Percentiles rank a stretch among this genome's conserved stretches.
These are phyloP conservation scores for Bombylius major DNA, from an alignment of 2,888 invertebrate species.

Conservation along the genomic window DNA sequence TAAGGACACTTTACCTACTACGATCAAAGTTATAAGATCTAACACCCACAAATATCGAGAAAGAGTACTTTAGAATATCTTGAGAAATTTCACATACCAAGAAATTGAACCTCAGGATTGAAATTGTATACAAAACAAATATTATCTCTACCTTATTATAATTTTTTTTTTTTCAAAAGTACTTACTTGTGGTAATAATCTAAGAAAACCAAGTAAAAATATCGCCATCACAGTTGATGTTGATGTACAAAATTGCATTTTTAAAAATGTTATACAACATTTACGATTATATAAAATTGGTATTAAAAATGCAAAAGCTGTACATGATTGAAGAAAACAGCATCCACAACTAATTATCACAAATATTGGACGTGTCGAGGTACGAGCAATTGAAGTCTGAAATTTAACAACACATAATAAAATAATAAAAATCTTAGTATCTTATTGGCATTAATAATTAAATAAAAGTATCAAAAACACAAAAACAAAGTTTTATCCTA, in stretches of 20 bases:
- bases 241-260: slow-evolving; percentile 55
- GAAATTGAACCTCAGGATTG: too few relatives aligned
- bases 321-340: slow-evolving; percentile 35
- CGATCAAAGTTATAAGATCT: too few relatives aligned
- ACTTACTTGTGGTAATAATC: slow-evolving; percentile 40
- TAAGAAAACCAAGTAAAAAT: slow-evolving; percentile 39
- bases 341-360: slow-evolving; percentile 36
- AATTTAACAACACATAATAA: slow-evolving; percentile 5
- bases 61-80: too few relatives aligned
- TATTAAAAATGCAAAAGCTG: slow-evolving; percentile 32
- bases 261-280: slow-evolving; percentile 48
- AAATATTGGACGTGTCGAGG: slow-evolving; percentile 30
- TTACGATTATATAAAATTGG: slow-evolving; percentile 36
- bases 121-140: too few relatives aligned
- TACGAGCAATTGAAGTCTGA: slow-evolving; percentile 22
- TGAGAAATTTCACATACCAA: too few relatives aligned
- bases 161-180: too few relatives aligned
- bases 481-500: too few relatives aligned
- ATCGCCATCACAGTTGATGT: slow-evolving; percentile 58
- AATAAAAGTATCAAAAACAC: too few relatives aligned
- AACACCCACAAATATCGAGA: too few relatives aligned
- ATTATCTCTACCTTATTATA: too few relatives aligned
- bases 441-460: too few relatives aligned
- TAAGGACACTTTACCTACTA: too few relatives aligned
- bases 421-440: not conserved